These are phyloP conservation scores for Ageneiosus marmoratus DNA, from an alignment of 2,113 vertebrate genomes.

Conservation along the genomic window DNA sequence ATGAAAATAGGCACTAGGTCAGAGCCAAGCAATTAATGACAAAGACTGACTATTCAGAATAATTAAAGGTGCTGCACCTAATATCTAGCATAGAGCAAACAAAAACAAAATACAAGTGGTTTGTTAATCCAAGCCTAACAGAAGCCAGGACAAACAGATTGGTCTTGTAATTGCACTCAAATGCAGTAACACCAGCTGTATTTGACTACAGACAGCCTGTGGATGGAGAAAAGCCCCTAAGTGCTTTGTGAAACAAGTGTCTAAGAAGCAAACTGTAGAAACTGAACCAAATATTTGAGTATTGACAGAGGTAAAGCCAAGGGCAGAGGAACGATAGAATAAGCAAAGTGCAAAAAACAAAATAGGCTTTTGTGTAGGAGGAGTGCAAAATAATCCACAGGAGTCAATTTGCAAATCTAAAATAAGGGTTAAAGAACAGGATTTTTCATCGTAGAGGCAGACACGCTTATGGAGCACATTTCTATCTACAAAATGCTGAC, in stretches of 20 bases:
- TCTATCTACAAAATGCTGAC: neutral
- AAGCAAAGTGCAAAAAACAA: slow-evolving; percentile 16
- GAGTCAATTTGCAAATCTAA: slow-evolving; percentile 32
- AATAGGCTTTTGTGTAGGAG: neutral
- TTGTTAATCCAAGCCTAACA: neutral
- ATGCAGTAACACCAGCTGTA: neutral
- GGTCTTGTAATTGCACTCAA: neutral
- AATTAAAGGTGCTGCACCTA: neutral
- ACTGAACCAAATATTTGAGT: slow-evolving; percentile 18
- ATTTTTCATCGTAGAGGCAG: slow-evolving; percentile 1
- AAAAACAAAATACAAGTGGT: neutral
- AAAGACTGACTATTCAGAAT: neutral
- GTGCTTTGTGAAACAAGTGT: slow-evolving; percentile 9
- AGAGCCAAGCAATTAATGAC: neutral
- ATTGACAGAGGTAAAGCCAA: slow-evolving; percentile 31
- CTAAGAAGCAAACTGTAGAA: neutral
- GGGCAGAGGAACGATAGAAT: slow-evolving; percentile 5
- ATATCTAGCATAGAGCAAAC: neutral
- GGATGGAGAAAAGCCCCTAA: neutral
- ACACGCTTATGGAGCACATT: neutral
- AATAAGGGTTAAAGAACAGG: neutral
- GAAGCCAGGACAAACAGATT: neutral
- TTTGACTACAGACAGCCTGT: neutral
- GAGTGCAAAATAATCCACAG: slow-evolving; percentile 4
- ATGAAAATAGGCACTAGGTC: neutral